phyloP scores from a whole-genome alignment of 2,797 vertebrate genomes.

The Epinephelus coioides region DNA sequence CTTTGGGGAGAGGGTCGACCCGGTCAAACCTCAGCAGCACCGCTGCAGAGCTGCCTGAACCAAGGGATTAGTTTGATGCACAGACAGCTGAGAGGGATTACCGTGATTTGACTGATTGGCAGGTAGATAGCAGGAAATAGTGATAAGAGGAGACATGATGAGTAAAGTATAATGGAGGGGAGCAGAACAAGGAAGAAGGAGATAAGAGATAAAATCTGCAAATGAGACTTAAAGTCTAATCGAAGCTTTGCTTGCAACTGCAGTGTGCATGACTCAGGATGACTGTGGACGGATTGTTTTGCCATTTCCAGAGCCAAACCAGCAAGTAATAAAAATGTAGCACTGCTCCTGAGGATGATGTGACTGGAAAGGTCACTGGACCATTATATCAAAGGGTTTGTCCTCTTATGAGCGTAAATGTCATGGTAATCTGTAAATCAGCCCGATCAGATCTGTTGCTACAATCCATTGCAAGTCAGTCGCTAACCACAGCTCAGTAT shows the following conservation, averaged over 20 bases:
- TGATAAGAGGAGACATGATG: not conserved
- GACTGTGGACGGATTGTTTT: too few species aligned
- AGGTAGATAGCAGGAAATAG: constrained; percentile 22
- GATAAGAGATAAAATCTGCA: constrained; percentile 22
- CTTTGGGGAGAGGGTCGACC: not conserved
- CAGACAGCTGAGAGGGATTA: constrained; percentile 21
- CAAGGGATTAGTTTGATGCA: constrained; percentile 23
- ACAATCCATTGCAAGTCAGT: too few species aligned
- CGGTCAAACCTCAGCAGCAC: not conserved
- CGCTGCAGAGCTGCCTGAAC: not conserved
- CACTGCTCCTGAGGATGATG: not conserved
- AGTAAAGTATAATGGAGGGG: not conserved
- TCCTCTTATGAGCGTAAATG: not conserved
- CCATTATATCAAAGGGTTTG: not conserved
- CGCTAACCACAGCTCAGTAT: too few species aligned
- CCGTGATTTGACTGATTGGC: constrained; percentile 22
- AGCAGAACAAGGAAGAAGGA: not conserved
- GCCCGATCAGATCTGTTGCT: too few species aligned
- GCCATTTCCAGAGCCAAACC: not conserved
- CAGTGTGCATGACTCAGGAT: too few species aligned
- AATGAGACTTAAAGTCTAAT: not conserved
- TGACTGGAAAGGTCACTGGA: not conserved
- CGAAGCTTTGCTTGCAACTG: not conserved
- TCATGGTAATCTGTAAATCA: not conserved
- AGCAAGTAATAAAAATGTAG: not conserved